phyloP scores from a whole-genome alignment of 1,140 invertebrate species.

The Phymastichus coffea region DNA sequence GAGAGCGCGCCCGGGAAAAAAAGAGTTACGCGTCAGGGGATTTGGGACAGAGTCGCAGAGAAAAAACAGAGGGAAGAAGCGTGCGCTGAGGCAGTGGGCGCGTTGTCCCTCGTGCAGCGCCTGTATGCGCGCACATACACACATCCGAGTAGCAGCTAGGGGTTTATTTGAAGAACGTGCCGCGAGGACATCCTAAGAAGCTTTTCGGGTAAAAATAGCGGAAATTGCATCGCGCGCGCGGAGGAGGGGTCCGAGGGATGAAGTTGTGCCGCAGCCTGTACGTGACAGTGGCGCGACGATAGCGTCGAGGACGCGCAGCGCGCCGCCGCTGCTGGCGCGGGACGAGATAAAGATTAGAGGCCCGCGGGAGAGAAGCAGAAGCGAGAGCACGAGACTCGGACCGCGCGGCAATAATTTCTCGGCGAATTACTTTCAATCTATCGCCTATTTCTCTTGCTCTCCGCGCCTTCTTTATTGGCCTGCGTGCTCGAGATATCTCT shows the following conservation, averaged over 20 bases:
- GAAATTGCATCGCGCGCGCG: constrained; percentile 51
- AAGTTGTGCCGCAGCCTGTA: constrained; percentile 48
- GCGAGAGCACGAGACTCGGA: not conserved
- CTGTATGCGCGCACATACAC: not conserved
- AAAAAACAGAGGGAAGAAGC: constrained; percentile 13
- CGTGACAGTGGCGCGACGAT: constrained; percentile 48
- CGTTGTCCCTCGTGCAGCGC: not conserved
- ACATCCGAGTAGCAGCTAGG: not conserved
- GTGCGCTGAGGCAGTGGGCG: not conserved
- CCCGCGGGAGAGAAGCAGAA: not conserved
- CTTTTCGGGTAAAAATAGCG: constrained; percentile 56
- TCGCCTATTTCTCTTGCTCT: not conserved
- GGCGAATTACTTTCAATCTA: too few relatives aligned
- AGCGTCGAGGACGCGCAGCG: not conserved
- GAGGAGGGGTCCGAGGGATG: constrained; percentile 36
- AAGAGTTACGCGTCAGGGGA: constrained; percentile 12
- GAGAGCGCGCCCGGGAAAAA: constrained; percentile 7
- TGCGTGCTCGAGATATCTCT: constrained; percentile 18
- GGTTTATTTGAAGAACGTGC: constrained; percentile 55
- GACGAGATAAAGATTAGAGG: not conserved
- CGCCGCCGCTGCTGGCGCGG: not conserved
- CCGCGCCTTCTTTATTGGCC: constrained; percentile 6
- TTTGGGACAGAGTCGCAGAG: constrained; percentile 2
- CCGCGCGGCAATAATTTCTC: constrained; percentile 18
- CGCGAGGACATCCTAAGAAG: constrained; percentile 48